phyloP scores from a whole-genome alignment of 1,140 invertebrate species.

The Bombus cullumanus region DNA sequence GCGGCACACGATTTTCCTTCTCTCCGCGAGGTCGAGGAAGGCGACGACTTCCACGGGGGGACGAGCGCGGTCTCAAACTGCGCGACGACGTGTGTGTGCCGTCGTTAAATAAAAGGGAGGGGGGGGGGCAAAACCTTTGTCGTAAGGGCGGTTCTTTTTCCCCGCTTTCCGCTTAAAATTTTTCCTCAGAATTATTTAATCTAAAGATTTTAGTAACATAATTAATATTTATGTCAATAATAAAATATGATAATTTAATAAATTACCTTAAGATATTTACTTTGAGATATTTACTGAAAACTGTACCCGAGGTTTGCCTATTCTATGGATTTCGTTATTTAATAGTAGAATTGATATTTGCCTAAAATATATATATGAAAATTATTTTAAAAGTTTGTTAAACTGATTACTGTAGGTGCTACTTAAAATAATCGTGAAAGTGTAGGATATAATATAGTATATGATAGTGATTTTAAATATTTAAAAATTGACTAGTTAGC shows the following conservation, averaged over 20 bases:
- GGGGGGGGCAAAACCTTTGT: slow-evolving; percentile 42
- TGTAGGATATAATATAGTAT: too few relatives aligned
- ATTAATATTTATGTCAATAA: too few relatives aligned
- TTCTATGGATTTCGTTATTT: too few relatives aligned
- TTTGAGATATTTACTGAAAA: too few relatives aligned
- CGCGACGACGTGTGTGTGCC: slow-evolving; percentile 16
- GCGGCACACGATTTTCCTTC: slow-evolving; percentile 37
- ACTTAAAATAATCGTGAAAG: too few relatives aligned
- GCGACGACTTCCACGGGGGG: slow-evolving; percentile 4
- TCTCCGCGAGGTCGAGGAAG: neutral
- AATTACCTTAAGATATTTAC: too few relatives aligned
- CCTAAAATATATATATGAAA: neutral
- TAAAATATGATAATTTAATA: too few relatives aligned
- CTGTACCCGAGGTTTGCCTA: too few relatives aligned
- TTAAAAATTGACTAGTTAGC: too few relatives aligned
- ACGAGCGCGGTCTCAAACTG: slow-evolving; percentile 25
- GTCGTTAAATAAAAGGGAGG: slow-evolving; percentile 34
- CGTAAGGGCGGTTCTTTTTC: slow-evolving; percentile 29
- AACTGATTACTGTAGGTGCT: too few relatives aligned
- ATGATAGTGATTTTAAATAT: too few relatives aligned
- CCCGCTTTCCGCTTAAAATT: neutral
- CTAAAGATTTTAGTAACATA: neutral
- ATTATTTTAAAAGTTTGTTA: too few relatives aligned
- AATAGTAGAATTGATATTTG: neutral
- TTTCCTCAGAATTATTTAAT: neutral